phyloP scores from a whole-genome alignment of 2,888 invertebrate species.

The Rhynchonema sp. region DNA sequence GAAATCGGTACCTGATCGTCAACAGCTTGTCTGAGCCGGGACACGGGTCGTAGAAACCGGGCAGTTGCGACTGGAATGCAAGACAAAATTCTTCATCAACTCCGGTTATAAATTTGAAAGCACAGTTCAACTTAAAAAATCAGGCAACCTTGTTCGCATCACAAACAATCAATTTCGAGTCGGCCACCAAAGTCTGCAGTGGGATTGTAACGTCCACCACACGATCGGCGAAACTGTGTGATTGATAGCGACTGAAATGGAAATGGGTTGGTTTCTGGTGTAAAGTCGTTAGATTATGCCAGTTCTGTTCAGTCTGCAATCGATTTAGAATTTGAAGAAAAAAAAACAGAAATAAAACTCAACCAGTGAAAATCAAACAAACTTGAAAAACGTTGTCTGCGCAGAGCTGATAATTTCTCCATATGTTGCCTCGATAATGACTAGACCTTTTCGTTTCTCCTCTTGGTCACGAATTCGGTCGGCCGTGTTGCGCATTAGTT shows the following conservation, averaged over 20 bases:
- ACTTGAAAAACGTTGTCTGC: too few species aligned
- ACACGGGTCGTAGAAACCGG: constrained; percentile 87
- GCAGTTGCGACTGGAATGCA: constrained; percentile 57
- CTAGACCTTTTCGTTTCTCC: constrained; percentile 54
- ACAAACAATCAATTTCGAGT: constrained; percentile 63
- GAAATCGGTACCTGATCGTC: constrained; percentile 61
- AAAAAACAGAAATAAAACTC: too few species aligned
- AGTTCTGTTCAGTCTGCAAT: too few species aligned
- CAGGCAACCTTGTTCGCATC: constrained; percentile 57
- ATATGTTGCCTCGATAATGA: constrained; percentile 55
- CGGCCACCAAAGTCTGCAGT: constrained; percentile 69
- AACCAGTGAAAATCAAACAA: too few species aligned
- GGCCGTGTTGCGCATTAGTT: constrained; percentile 72
- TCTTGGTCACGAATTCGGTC: constrained; percentile 58
- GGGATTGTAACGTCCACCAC: constrained; percentile 81
- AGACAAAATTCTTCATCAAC: constrained; percentile 7
- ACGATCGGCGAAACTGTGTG: constrained; percentile 5
- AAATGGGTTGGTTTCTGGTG: too few species aligned
- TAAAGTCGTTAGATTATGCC: too few species aligned
- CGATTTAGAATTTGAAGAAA: too few species aligned
- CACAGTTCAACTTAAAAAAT: too few species aligned
- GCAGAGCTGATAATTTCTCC: too few species aligned
- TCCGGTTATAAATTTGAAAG: too few species aligned
- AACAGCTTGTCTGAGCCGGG: constrained; percentile 65
- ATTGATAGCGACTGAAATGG: neutral